These are phyloP conservation scores for Agrochola macilenta DNA, from an alignment of 2,888 invertebrate species.

Conservation along the genomic window DNA sequence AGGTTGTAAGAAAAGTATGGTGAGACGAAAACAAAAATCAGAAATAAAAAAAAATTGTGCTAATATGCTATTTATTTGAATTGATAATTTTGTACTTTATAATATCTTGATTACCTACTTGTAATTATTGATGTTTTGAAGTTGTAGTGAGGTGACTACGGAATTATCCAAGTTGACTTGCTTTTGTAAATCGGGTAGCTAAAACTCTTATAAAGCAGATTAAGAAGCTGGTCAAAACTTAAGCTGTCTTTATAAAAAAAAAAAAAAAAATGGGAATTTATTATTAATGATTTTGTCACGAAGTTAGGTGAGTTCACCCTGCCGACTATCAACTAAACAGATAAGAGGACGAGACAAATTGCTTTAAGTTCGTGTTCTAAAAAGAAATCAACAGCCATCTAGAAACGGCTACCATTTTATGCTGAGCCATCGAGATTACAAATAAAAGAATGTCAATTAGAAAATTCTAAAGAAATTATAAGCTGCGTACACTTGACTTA, in stretches of 20 bases:
- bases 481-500: conserved; percentile 4
- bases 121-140: neutral
- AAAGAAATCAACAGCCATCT: conserved; percentile 76
- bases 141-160: neutral
- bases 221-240: neutral
- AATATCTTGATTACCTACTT: neutral
- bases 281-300: neutral
- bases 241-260: neutral
- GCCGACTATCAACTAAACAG: neutral
- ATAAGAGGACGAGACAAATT: conserved; percentile 2
- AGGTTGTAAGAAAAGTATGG: neutral
- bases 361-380: conserved; percentile 11
- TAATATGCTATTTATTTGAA: neutral
- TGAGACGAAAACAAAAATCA: neutral
- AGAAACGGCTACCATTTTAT: conserved; percentile 74
- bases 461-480: conserved; percentile 33
- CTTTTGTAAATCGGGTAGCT: neutral
- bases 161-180: neutral
- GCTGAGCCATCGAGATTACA: conserved; percentile 78
- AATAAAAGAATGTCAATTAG: conserved; percentile 67
- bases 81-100: neutral
- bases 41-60: no score
- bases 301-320: neutral
- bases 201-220: neutral
- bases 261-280: no score